These are phyloP conservation scores for Stictonetta naevosa DNA, from an alignment of 2,113 vertebrate genomes.

Conservation along the genomic window DNA sequence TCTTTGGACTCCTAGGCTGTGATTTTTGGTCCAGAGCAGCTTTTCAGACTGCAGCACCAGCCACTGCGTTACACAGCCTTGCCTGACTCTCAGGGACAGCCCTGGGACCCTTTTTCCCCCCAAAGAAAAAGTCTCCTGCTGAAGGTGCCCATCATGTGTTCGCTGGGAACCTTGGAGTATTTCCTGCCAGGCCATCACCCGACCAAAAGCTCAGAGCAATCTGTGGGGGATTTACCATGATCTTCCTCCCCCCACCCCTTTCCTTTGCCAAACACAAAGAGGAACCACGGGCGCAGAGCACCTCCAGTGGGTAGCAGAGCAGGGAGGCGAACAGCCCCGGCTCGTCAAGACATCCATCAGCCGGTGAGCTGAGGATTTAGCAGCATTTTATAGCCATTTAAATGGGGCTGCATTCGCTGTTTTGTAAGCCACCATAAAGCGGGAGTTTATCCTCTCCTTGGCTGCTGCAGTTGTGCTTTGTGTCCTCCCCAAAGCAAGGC, in stretches of 20 bases:
- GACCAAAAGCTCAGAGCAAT: background rate
- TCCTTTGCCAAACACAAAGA: background rate
- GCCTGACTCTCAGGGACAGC: background rate
- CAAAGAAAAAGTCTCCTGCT: background rate
- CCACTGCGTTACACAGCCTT: background rate
- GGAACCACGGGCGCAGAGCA: background rate
- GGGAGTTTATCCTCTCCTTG: background rate
- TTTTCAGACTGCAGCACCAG: constrained; percentile 4
- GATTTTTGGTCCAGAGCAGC: background rate
- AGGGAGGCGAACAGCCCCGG: background rate
- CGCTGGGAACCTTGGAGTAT: background rate
- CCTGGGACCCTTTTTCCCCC: background rate
- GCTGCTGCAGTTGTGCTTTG: background rate
- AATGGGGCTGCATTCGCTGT: background rate
- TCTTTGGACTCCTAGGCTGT: background rate
- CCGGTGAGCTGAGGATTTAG: background rate
- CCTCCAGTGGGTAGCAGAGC: background rate
- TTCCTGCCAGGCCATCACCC: background rate
- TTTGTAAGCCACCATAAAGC: background rate
- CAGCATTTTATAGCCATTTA: background rate
- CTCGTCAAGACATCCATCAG: background rate
- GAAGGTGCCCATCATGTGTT: background rate
- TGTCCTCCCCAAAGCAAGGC: background rate
- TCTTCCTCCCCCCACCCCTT: background rate
- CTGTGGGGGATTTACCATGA: background rate